These are phyloP conservation scores for Morus bassanus DNA, from an alignment of 2,797 vertebrate species.

Conservation along the genomic window DNA sequence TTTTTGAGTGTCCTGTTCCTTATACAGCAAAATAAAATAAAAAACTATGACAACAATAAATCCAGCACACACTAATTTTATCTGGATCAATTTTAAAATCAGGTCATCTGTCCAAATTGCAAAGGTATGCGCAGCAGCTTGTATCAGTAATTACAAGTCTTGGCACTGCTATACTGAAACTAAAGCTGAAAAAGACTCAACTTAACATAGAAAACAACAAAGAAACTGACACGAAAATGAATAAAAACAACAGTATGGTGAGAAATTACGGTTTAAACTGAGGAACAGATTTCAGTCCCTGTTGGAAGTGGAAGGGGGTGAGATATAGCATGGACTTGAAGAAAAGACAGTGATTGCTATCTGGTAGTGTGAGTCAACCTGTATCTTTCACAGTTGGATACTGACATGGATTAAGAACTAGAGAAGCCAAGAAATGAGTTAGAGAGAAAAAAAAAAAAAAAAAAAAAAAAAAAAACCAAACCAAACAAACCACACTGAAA, in stretches of 20 bases:
- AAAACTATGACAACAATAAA: not conserved
- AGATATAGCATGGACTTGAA: not conserved
- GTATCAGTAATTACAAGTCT: not conserved
- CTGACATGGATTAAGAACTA: not conserved
- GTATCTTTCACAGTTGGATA: not conserved
- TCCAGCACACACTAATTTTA: not conserved
- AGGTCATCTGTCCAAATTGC: not conserved
- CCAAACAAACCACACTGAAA: not conserved
- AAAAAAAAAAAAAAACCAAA: not conserved
- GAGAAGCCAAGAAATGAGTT: not conserved
- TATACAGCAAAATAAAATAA: not conserved
- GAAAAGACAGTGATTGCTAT: not conserved
- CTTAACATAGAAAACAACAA: not conserved
- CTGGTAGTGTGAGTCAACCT: not conserved
- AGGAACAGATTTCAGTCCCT: not conserved
- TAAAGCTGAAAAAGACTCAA: not conserved
- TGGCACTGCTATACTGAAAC: not conserved
- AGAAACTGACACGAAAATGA: not conserved
- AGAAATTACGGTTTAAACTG: not conserved
- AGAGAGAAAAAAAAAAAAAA: not conserved
- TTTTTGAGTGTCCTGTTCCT: not conserved
- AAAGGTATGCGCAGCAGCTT: not conserved
- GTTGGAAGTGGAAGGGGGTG: not conserved
- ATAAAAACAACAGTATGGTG: not conserved
- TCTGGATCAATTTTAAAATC: constrained; percentile 9